Conservation (phyloP, 2,888 invertebrate genomes). For the Diadegma fenestrale region DNA sequence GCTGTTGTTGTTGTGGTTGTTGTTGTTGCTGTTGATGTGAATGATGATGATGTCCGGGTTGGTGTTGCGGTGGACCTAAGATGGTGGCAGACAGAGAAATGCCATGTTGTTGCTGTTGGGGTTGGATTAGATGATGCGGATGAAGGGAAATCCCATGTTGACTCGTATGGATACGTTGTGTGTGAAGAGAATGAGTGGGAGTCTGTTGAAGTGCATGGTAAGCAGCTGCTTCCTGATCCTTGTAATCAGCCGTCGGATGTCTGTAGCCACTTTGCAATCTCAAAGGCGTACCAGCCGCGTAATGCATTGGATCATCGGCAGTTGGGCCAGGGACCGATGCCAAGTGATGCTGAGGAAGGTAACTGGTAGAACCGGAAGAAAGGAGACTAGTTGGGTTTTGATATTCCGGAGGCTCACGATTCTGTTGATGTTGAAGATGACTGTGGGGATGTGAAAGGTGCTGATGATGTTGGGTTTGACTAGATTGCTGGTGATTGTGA, state of each 20-base stretch:
- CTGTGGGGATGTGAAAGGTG: conserved; percentile 86
- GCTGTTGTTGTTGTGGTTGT: conserved; percentile 80
- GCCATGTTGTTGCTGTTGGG: conserved; percentile 84
- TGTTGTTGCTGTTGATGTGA: conserved; percentile 76
- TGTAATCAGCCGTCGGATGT: conserved; percentile 85
- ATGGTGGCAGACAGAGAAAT: conserved; percentile 63
- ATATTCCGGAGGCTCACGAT: conserved; percentile 76
- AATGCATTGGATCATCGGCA: conserved; percentile 70
- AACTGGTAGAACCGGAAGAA: conserved; percentile 71
- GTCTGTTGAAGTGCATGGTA: conserved; percentile 83
- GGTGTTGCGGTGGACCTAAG: conserved; percentile 73
- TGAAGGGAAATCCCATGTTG: conserved; percentile 73
- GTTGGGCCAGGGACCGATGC: conserved; percentile 68
- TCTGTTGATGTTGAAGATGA: conserved; percentile 85
- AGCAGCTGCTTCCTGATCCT: conserved; percentile 85
- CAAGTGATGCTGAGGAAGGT: conserved; percentile 77
- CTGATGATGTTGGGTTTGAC: conserved; percentile 85
- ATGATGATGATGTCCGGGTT: conserved; percentile 82
- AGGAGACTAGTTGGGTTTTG: conserved; percentile 50
- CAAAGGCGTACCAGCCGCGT: conserved; percentile 68
- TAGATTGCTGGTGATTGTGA: conserved; percentile 80
- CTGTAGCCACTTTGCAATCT: conserved; percentile 84
- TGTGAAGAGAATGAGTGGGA: conserved; percentile 75
- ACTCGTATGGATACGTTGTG: conserved; percentile 57
- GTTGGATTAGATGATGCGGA: conserved; percentile 82